These are phyloP conservation scores for Trichoplax adhaerens DNA, from an alignment of 37 sponge, comb jelly and placozoan genomes.

Conservation along the genomic window DNA sequence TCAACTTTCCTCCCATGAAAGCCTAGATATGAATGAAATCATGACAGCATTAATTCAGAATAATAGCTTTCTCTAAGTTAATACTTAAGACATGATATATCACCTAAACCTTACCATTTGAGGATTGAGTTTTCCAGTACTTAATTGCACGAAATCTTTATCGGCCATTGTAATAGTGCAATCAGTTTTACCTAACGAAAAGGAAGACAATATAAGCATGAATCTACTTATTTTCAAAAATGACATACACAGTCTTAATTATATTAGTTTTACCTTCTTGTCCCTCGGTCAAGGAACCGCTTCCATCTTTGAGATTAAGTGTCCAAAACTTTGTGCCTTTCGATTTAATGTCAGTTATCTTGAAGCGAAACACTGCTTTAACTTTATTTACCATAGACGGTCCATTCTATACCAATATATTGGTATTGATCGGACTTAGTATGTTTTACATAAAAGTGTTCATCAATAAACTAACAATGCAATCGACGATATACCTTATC, in stretches of 20 bases:
- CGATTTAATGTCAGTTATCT: conserved; percentile 37
- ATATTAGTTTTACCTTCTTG: neutral
- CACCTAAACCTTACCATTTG: conserved; percentile 41
- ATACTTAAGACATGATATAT: neutral
- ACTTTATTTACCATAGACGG: conserved; percentile 61
- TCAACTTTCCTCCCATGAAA: conserved; percentile 77
- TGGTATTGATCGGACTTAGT: too few species aligned
- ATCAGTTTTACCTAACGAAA: conserved; percentile 49
- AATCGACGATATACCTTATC: too few species aligned
- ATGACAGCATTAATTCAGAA: too few species aligned
- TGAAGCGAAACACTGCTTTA: conserved; percentile 56
- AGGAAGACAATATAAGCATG: neutral
- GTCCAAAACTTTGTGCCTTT: conserved; percentile 25
- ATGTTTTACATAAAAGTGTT: too few species aligned
- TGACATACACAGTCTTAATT: too few species aligned
- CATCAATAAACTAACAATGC: too few species aligned
- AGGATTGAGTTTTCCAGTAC: conserved; percentile 54
- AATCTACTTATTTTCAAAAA: too few species aligned
- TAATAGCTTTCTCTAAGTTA: too few species aligned
- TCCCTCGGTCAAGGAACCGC: conserved; percentile 49
- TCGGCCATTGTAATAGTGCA: conserved; percentile 63
- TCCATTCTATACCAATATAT: conserved; percentile 32
- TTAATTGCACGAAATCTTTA: conserved; percentile 55
- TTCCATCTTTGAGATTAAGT: conserved; percentile 61
- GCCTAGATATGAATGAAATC: conserved; percentile 25